Evolutionary conservation across 2,113 vertebrate species (phyloP).

Genomic region (Sardina pilchardus): DNA sequence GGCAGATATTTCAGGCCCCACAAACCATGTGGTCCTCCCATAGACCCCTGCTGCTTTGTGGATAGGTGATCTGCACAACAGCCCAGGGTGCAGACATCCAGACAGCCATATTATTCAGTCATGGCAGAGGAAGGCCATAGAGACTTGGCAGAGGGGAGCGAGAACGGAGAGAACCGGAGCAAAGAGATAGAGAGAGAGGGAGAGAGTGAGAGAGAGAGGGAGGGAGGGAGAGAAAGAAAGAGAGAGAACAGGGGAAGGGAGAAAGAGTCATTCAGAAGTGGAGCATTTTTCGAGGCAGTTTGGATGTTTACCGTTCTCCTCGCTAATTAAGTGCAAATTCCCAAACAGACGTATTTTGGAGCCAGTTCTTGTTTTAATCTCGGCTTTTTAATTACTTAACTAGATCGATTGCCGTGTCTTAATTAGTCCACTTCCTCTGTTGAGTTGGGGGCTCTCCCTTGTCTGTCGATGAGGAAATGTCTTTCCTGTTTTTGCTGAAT

Average conservation of each 20-base stretch:
- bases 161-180: not conserved
- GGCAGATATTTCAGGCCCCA: constrained; percentile 9
- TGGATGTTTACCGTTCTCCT: constrained; percentile 27
- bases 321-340: constrained; percentile 47
- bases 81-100: constrained; percentile 39
- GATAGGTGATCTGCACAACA: constrained; percentile 36
- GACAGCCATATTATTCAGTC: constrained; percentile 35
- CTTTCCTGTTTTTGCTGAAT: not conserved
- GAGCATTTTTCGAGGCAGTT: constrained; percentile 26
- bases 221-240: not conserved
- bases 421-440: constrained; percentile 45
- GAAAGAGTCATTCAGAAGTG: constrained; percentile 29
- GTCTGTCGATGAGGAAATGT: constrained; percentile 18
- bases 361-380: constrained; percentile 16
- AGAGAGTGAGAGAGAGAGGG: not conserved
- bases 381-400: constrained; percentile 47
- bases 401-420: constrained; percentile 43
- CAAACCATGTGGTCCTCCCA: not conserved
- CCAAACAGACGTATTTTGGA: constrained; percentile 30
- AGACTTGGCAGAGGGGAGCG: not conserved
- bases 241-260: not conserved
- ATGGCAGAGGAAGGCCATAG: not conserved
- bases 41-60: constrained; percentile 20
- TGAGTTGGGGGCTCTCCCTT: constrained; percentile 23
- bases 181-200: not conserved